Evolutionary conservation across 2,113 vertebrate genomes (phyloP), one percentile per base, ranked within the genome.

Genomic region (Atractosteus spatula): DNA sequence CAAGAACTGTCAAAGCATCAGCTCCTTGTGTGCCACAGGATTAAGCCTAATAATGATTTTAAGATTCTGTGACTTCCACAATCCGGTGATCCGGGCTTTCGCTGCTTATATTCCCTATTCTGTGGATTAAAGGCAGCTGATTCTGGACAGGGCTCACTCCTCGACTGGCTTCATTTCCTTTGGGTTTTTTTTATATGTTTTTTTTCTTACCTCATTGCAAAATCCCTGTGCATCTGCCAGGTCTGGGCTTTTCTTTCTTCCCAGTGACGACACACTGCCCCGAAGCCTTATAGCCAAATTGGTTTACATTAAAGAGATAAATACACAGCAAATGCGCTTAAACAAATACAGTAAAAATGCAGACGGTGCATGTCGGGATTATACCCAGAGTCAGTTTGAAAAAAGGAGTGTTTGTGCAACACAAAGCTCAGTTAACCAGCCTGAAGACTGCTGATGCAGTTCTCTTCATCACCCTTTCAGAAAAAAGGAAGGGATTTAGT

Each of bases 281-380:
- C 42, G 54, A 55, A 12, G 62, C 69, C 74, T 71, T 71, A 66
- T 51, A 66, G 63, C 74, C 68, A 71, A 75, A 75, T 75, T 75
- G 74, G 74, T 59, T 71, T 75, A 75, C 68, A 75, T 75, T 75
- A 70, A 59, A 71, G 68, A 71, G 69, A 75, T 75, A 71, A 75
- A 75, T 71, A 64, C 62, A 55, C 42, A 51, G 74, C 74, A 75
- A 75, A 75, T 75, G 74, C 62, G 69, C 74, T 75, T 75, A 70
- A 70, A 70, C 64, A 71, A 61, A 69, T 66, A 71, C 74, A 71
- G 51, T 66, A 59, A 66, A 67, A 70, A 75, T 75, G 74, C 55
- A 42, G 69, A 75, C 62, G 29, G 64, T 66, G 74, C 74, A 71
- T 75, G 68, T 55, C 69, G 42, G 74, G 69, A 70, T 75, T 75